Percentiles rank a stretch among this genome's conserved stretches.
These are phyloP conservation scores for Myxocyprinus asiaticus DNA, from an alignment of 2,113 vertebrate genomes.

Conservation along the genomic window DNA sequence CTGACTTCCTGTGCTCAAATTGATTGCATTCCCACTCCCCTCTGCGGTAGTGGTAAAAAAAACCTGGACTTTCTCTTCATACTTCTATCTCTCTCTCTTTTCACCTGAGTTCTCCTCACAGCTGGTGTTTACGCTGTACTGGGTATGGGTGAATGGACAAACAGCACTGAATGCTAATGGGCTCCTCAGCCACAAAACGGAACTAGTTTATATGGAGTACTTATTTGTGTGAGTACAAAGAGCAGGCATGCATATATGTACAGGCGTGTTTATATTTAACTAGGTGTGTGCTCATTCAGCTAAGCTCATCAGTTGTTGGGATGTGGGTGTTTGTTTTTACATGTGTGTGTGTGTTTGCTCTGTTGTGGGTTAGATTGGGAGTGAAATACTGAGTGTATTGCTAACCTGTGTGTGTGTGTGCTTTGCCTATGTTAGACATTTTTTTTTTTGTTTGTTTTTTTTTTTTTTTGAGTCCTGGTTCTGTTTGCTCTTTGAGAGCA, in stretches of 20 bases:
- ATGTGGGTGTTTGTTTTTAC: neutral
- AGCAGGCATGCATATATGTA: neutral
- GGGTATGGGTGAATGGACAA: constrained; percentile 40
- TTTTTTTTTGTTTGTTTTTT: neutral
- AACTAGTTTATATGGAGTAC: constrained; percentile 3
- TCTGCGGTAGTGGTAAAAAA: neutral
- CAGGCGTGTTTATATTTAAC: constrained; percentile 14
- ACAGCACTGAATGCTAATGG: constrained; percentile 54
- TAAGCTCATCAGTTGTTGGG: neutral
- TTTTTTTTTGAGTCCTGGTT: constrained; percentile 1
- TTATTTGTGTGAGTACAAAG: constrained; percentile 38
- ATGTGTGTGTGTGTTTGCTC: neutral
- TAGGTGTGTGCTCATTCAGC: neutral
- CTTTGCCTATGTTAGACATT: neutral
- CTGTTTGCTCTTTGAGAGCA: constrained; percentile 15
- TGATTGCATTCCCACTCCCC: constrained; percentile 35
- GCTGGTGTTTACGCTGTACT: constrained; percentile 49
- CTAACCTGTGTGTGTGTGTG: constrained; percentile 9
- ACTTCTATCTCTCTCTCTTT: constrained; percentile 10
- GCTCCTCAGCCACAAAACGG: constrained; percentile 24
- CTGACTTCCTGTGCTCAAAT: constrained; percentile 33
- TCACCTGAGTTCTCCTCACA: constrained; percentile 34
- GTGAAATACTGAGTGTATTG: neutral
- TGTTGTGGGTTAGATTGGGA: neutral
- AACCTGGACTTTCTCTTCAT: constrained; percentile 1